These are phyloP conservation scores for Chunga burmeisteri DNA, from an alignment of 2,113 vertebrate genomes.

Conservation along the genomic window DNA sequence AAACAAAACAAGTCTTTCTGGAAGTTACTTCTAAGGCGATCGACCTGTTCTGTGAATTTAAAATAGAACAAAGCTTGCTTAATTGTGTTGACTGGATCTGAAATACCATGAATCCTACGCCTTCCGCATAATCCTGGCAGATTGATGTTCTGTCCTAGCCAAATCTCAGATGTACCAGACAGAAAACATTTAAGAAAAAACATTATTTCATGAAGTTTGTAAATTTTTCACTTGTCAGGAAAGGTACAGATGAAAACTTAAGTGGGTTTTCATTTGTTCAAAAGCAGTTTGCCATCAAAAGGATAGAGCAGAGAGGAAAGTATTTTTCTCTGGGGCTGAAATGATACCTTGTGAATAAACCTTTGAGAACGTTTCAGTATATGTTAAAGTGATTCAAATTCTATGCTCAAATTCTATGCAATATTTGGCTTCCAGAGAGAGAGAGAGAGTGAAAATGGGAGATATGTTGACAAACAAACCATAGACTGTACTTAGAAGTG, in stretches of 20 bases:
- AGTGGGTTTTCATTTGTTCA: not conserved
- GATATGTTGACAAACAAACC: not conserved
- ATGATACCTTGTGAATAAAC: not conserved
- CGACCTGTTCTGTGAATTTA: not conserved
- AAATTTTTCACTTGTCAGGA: not conserved
- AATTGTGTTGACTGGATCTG: constrained; percentile 33
- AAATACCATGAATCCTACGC: constrained; percentile 13
- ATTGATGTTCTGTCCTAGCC: not conserved
- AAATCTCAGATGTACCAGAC: constrained; percentile 27
- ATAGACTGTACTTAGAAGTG: not conserved
- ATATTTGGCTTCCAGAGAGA: not conserved
- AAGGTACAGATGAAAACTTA: not conserved
- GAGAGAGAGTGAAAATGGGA: not conserved
- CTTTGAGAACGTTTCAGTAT: not conserved
- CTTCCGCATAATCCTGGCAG: constrained; percentile 44
- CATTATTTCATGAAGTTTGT: not conserved
- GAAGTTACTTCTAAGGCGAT: constrained; percentile 13
- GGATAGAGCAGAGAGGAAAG: not conserved
- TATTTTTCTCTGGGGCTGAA: not conserved
- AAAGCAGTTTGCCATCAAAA: not conserved
- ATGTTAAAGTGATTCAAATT: not conserved
- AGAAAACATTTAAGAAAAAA: constrained; percentile 16
- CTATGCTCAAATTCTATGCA: not conserved
- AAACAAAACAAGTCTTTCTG: constrained; percentile 10
- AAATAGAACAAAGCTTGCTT: constrained; percentile 54